Evolutionary conservation across 2,113 vertebrate genomes (phyloP).

Genomic region (Apus apus): DNA sequence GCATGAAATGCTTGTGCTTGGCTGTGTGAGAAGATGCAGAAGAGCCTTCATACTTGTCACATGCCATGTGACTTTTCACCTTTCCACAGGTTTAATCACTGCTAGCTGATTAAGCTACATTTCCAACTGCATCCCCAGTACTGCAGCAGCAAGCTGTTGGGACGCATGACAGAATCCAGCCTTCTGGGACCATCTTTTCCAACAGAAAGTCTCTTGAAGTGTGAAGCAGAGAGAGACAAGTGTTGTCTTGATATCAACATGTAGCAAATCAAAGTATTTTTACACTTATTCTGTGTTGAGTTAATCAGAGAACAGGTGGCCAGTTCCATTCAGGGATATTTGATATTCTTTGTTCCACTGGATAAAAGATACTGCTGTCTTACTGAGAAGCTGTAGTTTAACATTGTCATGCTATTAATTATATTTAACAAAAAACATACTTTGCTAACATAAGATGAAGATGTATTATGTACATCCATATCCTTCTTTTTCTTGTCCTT

Average conservation of each 20-base stretch:
- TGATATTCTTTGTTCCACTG: not conserved
- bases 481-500: not conserved
- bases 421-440: not conserved
- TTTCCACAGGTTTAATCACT: not conserved
- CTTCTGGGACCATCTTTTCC: not conserved
- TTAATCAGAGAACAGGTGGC: not conserved
- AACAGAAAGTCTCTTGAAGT: not conserved
- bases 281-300: not conserved
- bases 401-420: not conserved
- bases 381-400: not conserved
- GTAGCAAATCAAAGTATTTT: not conserved
- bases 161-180: not conserved
- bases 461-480: not conserved
- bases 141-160: not conserved
- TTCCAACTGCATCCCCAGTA: not conserved
- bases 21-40: not conserved
- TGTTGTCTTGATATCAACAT: not conserved
- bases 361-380: not conserved
- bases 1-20: not conserved
- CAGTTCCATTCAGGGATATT: not conserved
- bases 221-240: not conserved
- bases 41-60: not conserved
- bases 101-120: not conserved
- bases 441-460: not conserved
- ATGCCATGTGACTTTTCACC: not conserved